Percentiles rank a stretch among this genome's conserved stretches.
phyloP scores from a whole-genome alignment of 1,140 invertebrate genomes.

The Pachyrhynchus sulphureomaculatus region DNA sequence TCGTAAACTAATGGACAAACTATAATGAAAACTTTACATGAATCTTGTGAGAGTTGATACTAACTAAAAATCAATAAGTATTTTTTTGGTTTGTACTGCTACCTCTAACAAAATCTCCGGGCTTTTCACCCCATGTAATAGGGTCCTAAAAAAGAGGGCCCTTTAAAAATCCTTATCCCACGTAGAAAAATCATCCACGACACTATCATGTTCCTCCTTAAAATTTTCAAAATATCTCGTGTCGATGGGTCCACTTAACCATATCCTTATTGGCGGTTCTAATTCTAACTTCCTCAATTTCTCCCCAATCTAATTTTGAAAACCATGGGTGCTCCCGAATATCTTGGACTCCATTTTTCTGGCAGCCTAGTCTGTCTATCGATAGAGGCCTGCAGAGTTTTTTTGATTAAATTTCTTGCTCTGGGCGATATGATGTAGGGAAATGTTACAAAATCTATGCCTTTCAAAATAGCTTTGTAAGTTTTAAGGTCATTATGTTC shows the following conservation, averaged over 20 bases:
- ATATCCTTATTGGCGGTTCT: conserved; percentile 36
- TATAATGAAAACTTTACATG: no score
- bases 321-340: conserved; percentile 88
- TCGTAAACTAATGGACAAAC: no score
- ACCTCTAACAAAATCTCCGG: no score
- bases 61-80: no score
- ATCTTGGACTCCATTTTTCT: conserved; percentile 86
- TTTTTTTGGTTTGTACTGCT: no score
- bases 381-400: conserved; percentile 86
- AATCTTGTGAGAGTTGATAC: no score
- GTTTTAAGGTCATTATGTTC: conserved; percentile 91
- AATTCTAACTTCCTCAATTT: conserved; percentile 35
- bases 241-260: conserved; percentile 36
- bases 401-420: conserved; percentile 81
- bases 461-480: conserved; percentile 93
- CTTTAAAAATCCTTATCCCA: conserved; percentile 33
- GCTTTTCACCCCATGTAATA: no score
- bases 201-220: conserved; percentile 20
- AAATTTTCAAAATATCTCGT: conserved; percentile 44
- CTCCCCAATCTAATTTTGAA: conserved; percentile 46
- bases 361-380: conserved; percentile 90
- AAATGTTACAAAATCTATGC: conserved; percentile 85
- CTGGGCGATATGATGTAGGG: conserved; percentile 76
- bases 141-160: no score
- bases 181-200: conserved; percentile 25